Conservation (phyloP, 1,140 invertebrate species). For the Ptiloglossa arizonensis region DNA sequence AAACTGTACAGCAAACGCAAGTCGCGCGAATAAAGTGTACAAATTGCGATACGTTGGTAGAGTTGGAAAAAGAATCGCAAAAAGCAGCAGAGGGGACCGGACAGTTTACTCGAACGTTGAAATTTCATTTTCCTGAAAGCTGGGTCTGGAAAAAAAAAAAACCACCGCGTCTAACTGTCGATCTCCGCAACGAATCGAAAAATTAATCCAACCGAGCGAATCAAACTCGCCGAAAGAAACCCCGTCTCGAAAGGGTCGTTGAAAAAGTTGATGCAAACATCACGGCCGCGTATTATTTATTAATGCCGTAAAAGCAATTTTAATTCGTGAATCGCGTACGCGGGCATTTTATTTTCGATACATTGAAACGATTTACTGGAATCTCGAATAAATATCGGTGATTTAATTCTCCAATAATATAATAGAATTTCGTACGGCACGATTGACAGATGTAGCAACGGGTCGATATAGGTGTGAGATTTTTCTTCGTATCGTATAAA, state of each 20-base stretch:
- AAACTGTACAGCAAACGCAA: not conserved
- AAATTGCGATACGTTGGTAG: slow-evolving; percentile 19
- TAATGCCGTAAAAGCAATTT: too few relatives aligned
- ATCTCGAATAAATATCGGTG: too few relatives aligned
- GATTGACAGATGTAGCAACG: too few relatives aligned
- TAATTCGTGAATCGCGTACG: too few relatives aligned
- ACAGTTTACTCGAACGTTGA: not conserved
- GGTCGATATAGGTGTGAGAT: too few relatives aligned
- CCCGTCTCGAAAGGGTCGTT: not conserved
- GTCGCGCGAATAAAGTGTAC: not conserved
- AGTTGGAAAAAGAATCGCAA: slow-evolving; percentile 18
- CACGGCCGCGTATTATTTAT: too few relatives aligned
- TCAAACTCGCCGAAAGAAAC: not conserved
- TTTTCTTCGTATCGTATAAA: too few relatives aligned
- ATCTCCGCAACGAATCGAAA: not conserved
- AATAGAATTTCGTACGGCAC: too few relatives aligned
- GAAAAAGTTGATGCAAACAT: not conserved
- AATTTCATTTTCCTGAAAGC: slow-evolving; percentile 57
- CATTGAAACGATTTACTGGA: too few relatives aligned
- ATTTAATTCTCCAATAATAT: too few relatives aligned
- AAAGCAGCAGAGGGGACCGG: slow-evolving; percentile 16
- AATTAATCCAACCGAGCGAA: not conserved
- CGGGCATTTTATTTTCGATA: too few relatives aligned
- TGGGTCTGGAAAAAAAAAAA: not conserved
- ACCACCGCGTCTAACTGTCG: not conserved